Percentiles rank a stretch among this genome's conserved stretches.
These are phyloP conservation scores for Nymphalis urticae DNA, from an alignment of 2,888 invertebrate species.

Conservation along the genomic window DNA sequence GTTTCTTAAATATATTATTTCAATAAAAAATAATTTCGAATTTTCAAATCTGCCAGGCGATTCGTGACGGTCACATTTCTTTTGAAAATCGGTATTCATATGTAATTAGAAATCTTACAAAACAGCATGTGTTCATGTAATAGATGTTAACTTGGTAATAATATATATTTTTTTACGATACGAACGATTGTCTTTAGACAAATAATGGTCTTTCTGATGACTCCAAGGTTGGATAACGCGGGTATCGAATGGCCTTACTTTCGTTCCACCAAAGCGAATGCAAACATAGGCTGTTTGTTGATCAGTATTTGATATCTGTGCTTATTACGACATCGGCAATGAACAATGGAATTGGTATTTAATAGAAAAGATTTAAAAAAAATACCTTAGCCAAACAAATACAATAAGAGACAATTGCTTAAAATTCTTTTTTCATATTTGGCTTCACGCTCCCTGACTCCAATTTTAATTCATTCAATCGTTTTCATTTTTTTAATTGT, in stretches of 20 bases:
- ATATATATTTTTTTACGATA: background rate
- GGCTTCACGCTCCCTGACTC: too few species aligned
- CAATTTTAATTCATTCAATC: too few species aligned
- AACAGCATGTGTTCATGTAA: background rate
- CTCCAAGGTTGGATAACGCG: constrained; percentile 26
- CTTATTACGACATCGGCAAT: background rate
- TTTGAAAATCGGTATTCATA: too few species aligned
- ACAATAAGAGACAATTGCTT: too few species aligned
- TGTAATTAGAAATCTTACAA: too few species aligned
- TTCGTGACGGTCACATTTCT: too few species aligned
- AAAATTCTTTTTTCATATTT: too few species aligned
- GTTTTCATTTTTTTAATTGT: too few species aligned
- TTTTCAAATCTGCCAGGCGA: too few species aligned
- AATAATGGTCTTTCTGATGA: constrained; percentile 13
- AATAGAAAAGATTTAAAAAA: background rate
- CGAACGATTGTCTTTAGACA: constrained; percentile 16
- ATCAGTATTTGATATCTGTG: constrained; percentile 14
- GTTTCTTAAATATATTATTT: too few species aligned
- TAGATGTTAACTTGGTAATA: background rate
- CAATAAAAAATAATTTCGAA: too few species aligned
- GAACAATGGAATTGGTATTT: constrained; percentile 13
- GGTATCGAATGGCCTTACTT: constrained; percentile 28
- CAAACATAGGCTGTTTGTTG: constrained; percentile 17
- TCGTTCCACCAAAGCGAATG: constrained; percentile 23
- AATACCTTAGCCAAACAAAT: background rate